Evolutionary conservation across 1,140 invertebrate genomes (phyloP).

Genomic region (Pachyrhynchus sulphureomaculatus): DNA sequence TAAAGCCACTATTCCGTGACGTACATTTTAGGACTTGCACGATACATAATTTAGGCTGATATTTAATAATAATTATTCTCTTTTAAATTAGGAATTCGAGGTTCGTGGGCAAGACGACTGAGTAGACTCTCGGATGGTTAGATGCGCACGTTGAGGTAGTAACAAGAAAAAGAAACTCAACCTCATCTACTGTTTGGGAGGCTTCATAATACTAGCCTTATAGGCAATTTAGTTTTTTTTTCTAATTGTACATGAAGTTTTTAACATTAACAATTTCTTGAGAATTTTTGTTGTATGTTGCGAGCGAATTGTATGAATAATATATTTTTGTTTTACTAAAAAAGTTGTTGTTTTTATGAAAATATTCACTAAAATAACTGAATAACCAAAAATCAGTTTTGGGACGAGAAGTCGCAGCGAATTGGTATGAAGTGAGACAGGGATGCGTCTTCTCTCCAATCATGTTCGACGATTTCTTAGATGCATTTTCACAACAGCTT

Average conservation of each 20-base stretch:
- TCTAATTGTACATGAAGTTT: neutral
- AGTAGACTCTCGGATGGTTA: conserved; percentile 71
- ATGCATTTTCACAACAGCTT: too few species aligned
- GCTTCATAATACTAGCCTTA: conserved; percentile 46
- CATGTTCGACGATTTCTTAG: too few species aligned
- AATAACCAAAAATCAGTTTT: too few species aligned
- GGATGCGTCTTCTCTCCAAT: too few species aligned
- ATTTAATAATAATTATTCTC: too few species aligned
- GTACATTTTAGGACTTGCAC: too few species aligned
- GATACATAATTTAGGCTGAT: too few species aligned
- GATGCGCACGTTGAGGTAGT: conserved; percentile 71
- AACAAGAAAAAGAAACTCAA: conserved; percentile 53
- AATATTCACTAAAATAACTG: too few species aligned
- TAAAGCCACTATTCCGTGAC: too few species aligned
- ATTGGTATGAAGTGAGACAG: too few species aligned
- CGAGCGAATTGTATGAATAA: neutral
- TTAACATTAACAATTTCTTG: neutral
- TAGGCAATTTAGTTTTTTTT: neutral
- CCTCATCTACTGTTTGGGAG: conserved; percentile 57
- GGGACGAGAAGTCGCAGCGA: too few species aligned
- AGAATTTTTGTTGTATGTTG: conserved; percentile 1
- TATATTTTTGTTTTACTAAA: neutral
- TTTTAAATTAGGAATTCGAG: conserved; percentile 50
- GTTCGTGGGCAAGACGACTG: conserved; percentile 67
- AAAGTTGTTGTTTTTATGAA: neutral